Evolutionary conservation across 2,113 vertebrate species (phyloP).

Genomic region (Bucco capensis): DNA sequence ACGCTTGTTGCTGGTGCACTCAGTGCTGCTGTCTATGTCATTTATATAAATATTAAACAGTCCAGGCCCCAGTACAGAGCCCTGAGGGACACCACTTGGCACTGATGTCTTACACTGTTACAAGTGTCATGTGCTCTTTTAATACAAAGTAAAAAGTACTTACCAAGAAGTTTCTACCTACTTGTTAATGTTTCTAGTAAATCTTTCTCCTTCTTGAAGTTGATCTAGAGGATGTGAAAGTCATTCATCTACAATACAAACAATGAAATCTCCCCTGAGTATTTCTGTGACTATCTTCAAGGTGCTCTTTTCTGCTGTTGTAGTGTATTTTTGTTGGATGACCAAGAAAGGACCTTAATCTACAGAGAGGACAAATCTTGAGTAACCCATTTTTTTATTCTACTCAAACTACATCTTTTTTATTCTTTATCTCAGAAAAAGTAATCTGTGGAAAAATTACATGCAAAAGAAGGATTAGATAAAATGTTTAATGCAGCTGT

Average conservation of each 20-base stretch:
- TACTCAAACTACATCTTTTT: background rate
- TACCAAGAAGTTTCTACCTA: background rate
- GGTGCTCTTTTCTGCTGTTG: background rate
- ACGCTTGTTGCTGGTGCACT: too few relatives aligned
- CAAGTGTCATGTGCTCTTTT: background rate
- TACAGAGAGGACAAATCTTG: background rate
- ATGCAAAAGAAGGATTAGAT: background rate
- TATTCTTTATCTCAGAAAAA: background rate
- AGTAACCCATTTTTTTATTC: background rate
- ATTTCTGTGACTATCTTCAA: background rate
- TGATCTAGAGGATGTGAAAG: background rate
- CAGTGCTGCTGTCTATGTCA: too few relatives aligned
- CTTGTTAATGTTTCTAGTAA: background rate
- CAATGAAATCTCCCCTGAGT: background rate
- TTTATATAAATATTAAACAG: too few relatives aligned
- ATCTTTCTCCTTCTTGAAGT: background rate
- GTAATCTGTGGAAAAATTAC: background rate
- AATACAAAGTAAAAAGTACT: background rate
- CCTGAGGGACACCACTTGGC: too few relatives aligned
- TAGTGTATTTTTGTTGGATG: background rate
- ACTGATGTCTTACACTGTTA: background rate
- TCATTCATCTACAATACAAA: background rate
- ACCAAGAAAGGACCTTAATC: background rate
- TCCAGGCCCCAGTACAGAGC: too few relatives aligned
- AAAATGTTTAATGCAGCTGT: background rate